Percentiles rank a stretch among this genome's conserved stretches.
Evolutionary conservation across 2,797 vertebrate species (phyloP).

Genomic region (Euphonia xanthogaster): DNA sequence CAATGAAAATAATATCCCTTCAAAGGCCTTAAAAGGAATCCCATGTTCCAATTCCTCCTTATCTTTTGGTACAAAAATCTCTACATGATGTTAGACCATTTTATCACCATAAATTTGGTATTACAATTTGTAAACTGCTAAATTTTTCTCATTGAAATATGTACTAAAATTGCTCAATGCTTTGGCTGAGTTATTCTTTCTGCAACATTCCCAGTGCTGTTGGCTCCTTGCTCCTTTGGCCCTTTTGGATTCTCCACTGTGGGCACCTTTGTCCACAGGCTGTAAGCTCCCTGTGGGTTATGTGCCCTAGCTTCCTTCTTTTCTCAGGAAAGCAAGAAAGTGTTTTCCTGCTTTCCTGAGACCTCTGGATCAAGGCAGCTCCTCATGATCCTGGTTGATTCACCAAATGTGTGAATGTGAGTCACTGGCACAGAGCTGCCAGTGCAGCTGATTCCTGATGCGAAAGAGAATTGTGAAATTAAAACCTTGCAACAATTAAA

Average conservation of each 20-base stretch:
- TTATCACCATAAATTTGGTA: neutral
- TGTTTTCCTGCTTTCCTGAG: neutral
- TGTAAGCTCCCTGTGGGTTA: neutral
- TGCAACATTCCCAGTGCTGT: neutral
- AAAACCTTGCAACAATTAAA: neutral
- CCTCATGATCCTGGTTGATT: neutral
- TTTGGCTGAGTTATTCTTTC: neutral
- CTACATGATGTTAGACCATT: neutral
- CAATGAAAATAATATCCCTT: neutral
- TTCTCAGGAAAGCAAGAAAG: no score
- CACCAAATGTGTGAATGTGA: neutral
- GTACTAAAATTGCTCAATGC: fast-evolving
- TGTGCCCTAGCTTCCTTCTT: neutral
- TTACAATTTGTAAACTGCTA: neutral
- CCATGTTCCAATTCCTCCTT: neutral
- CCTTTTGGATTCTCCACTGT: neutral
- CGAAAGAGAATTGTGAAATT: neutral
- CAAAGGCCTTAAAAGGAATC: neutral
- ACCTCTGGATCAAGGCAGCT: neutral
- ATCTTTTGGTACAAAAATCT: neutral
- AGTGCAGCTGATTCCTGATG: neutral
- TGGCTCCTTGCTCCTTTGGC: neutral
- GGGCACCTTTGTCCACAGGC: neutral
- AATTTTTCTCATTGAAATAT: neutral
- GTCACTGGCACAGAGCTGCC: neutral